phyloP scores from a whole-genome alignment of 2,888 invertebrate genomes.

The Tromatobia lineatoria region DNA sequence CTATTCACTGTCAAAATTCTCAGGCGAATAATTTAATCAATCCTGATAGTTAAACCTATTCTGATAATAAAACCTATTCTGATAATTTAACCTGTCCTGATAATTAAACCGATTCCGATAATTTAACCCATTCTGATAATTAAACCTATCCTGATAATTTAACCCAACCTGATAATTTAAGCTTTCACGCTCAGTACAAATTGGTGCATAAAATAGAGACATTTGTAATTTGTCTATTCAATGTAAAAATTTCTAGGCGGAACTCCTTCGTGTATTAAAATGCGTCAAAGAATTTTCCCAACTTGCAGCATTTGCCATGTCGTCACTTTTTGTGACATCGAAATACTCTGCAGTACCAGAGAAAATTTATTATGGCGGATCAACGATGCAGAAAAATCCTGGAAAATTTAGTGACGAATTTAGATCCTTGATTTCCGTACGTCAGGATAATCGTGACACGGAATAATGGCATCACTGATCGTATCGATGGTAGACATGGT shows the following conservation, averaged over 20 bases:
- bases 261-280: constrained; percentile 22
- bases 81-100: too few species aligned
- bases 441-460: constrained; percentile 1
- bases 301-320: constrained; percentile 23
- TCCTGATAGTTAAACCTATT: too few species aligned
- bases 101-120: too few species aligned
- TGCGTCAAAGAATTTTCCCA: constrained; percentile 58
- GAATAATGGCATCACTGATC: neutral
- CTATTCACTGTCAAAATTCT: too few species aligned
- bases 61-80: too few species aligned
- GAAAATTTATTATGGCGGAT: constrained; percentile 40
- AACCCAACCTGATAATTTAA: too few species aligned
- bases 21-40: too few species aligned
- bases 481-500: neutral
- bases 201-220: neutral
- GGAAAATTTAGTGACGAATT: constrained; percentile 61
- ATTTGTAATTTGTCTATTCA: constrained; percentile 15
- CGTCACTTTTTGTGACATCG: constrained; percentile 9
- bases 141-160: too few species aligned
- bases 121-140: too few species aligned
- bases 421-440: constrained; percentile 50
- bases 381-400: constrained; percentile 46
- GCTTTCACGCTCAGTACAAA: constrained; percentile 71
- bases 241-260: neutral
- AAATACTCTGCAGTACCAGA: constrained; percentile 29